Conservation (phyloP, 2,113 vertebrate species). For the Microtus oregoni region DNA sequence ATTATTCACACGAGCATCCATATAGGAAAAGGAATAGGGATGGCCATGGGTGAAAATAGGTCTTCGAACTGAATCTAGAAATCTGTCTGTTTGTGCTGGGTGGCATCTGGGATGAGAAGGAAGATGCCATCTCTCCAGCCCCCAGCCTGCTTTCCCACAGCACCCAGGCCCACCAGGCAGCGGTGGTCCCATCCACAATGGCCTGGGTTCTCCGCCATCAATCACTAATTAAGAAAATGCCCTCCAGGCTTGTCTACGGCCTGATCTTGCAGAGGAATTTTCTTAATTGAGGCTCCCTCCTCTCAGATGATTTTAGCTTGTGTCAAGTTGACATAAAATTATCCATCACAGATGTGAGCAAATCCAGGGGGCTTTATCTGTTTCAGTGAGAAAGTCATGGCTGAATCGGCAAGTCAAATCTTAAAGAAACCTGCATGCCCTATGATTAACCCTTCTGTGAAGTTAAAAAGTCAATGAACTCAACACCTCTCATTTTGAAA, state of each 20-base stretch:
- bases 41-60: accelerated
- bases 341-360: not conserved
- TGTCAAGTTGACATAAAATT: not conserved
- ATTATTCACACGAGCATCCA: not conserved
- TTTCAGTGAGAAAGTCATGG: not conserved
- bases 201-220: too few species aligned
- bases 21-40: not conserved
- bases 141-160: not conserved
- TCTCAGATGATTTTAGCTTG: not conserved
- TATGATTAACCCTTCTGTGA: not conserved
- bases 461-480: constrained; percentile 21
- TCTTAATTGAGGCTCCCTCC: not conserved
- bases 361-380: not conserved
- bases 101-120: too few species aligned
- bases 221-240: not conserved
- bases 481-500: not conserved
- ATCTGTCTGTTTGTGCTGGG: too few species aligned
- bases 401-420: not conserved
- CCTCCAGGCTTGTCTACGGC: not conserved
- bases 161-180: not conserved
- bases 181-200: not conserved
- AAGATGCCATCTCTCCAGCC: not conserved
- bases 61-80: not conserved
- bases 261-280: not conserved
- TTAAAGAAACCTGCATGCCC: not conserved